Evolutionary conservation across 2,888 invertebrate species (phyloP), one percentile per base, ranked within the genome.

Genomic region (Microplitis deprimator): DNA sequence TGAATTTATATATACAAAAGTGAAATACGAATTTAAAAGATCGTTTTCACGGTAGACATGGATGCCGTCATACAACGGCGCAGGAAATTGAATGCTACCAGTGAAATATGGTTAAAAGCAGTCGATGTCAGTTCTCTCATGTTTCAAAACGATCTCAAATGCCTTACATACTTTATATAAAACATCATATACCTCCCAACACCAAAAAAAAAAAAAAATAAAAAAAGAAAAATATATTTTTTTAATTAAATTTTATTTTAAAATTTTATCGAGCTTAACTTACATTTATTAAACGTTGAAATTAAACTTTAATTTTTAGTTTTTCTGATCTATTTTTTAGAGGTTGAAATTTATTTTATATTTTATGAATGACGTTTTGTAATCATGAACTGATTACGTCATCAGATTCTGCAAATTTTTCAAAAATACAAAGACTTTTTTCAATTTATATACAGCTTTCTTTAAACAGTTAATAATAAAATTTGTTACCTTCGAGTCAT

Each of bases 1-100:
- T 59, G 59, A 59, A 59, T 59, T 10, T 8, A 38, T 38, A 67
- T 67, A 10, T 67, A 39, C 67, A 29, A 38, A 67, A 38, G 29
- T 17, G 39, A 67, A 29, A 29, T 5, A 29, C 20, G 13, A 16
- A 17, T 1, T 6, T 17, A n/a, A n/a, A 67, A n/a, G 8, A 7
- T 16, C 10, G 16, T 68, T 2, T 17, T 20, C 6, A 20, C 29
- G 65, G 65, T 68, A 68, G 68, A 59, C 65, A 40, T 13, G 71
- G 17, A 67, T 59, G 62, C 70, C 61, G 41, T 17, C 17, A 41
- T 50, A 80, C 73, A 79, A 80, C 73, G 79, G 81, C 76, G 73
- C 83, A 85, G 86, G 86, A 86, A 87, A 87, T 86, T 84, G 85
- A 87, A 87, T 85, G 85, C 83, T 82, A 81, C 79, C 83, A 85